Base-by-base conservation (phyloP, 2,113 vertebrate genomes). In the Neolamprologus sp. region DNA sequence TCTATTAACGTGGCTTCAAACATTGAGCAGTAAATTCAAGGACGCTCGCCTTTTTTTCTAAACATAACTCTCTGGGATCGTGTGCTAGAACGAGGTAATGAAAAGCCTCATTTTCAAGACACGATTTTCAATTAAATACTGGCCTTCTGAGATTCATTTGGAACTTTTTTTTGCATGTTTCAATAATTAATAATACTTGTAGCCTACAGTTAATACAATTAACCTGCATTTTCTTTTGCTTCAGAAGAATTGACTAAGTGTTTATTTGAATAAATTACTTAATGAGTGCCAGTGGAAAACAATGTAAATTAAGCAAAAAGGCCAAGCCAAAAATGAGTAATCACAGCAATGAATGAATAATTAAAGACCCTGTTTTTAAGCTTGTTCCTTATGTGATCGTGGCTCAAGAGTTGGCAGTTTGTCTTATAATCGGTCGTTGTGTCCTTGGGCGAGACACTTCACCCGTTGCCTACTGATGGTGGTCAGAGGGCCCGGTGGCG, bases 131-230 rank as follows among this genome's bases (percentile, higher is more conserved):
- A 86, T 75, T 89, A 49, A 60, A 79, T 80, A 78, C 7, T 1
- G 12, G 33, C 81, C 26, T 83, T 47, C 31, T 82, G 87, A 87
- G 71, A 83, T 86, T 80, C 81, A 81, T 82, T 19, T 83, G n/a
- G 12, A 47, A 73, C 9, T 21, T 45, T 55, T 26, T 60, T 79
- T 49, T 63, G 47, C 28, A 79, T 19, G 16, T 84, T 21, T 86
- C 2, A 89, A 84, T 89, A 79, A 86, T 88, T 88, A 19, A 58
- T 82, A 35, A 53, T 40, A 55, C 21, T 51, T 3, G 3, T 79
- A 83, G 37, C 60, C 60, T 82, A 40, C 35, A 71, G 84, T 37
- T 28, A 83, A 42, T 42, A 89, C 35, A 85, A 84, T n/a, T 80
- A 11, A 19, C 8, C 21, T 28, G 23, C 4, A 73, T 13, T 42